Percentiles rank a stretch among this genome's conserved stretches.
phyloP scores from a whole-genome alignment of 2,113 vertebrate species.

The Halichoeres trimaculatus region DNA sequence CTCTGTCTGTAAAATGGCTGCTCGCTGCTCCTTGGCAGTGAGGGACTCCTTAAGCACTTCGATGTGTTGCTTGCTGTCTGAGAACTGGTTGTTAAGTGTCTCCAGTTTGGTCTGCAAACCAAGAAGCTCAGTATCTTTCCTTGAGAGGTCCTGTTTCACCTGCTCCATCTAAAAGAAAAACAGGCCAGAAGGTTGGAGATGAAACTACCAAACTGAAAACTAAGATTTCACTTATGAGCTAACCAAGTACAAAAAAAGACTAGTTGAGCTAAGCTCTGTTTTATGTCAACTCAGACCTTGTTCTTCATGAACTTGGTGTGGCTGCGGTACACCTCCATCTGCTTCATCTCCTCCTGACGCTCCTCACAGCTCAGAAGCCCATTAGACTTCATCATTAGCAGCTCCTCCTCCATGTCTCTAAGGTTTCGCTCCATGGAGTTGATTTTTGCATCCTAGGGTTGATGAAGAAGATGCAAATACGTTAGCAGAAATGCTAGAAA shows the following conservation, averaged over 20 bases:
- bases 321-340: conserved; percentile 98
- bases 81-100: conserved; percentile 97
- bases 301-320: conserved; percentile 99
- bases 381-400: conserved; percentile 96
- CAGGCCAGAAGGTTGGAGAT: neutral
- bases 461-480: neutral
- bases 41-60: conserved; percentile 98
- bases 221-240: neutral
- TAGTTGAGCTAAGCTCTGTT: neutral
- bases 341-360: conserved; percentile 97
- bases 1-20: conserved; percentile 98
- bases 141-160: conserved; percentile 96
- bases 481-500: neutral
- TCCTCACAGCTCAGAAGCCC: conserved; percentile 97
- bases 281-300: conserved; percentile 85
- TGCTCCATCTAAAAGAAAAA: conserved; percentile 90
- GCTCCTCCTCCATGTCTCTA: conserved; percentile 96
- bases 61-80: conserved; percentile 98
- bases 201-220: neutral
- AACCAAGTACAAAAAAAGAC: neutral
- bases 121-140: conserved; percentile 96
- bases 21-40: conserved; percentile 96
- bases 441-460: conserved; percentile 93
- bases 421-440: conserved; percentile 94
- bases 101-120: conserved; percentile 97